Evolutionary conservation across 1,140 invertebrate species (phyloP), one percentile per base, ranked within the genome.

Genomic region (Rhyacophila brunnea): DNA sequence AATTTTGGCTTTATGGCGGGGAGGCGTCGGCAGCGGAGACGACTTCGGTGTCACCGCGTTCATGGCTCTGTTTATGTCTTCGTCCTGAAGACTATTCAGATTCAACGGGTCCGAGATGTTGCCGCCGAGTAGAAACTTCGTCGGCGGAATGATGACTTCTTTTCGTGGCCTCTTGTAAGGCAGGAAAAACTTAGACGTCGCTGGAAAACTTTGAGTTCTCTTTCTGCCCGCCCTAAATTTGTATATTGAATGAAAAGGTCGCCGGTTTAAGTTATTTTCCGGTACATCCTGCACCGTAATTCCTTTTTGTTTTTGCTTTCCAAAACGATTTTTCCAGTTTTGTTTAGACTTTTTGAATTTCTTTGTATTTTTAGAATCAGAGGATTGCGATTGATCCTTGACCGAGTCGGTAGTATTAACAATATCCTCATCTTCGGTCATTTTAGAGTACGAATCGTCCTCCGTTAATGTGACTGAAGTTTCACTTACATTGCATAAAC

Each of bases 41-140:
- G 90, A 92, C 66, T 91, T 86, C 45, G 92, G 92, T 6, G 93
- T 95, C 0, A 89, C 86, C 28, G 91, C 89, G 78, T 94, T 95
- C 79, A 93, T 87, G 23, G 87, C 86, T 67, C 88, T 82, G 60
- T 91, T 91, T 6, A 92, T 84, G 71, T 92, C 89, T 73, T 94
- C 92, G 76, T 94, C 87, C 71, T 92, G 89, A 67, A 98, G 80
- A 71, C 93, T 93, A 67, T 93, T 94, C 47, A 98, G 78, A 80
- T 98, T 98, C 9, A 98, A 74, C 0, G 95, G 95, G 80, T 98
- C 95, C 62, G 87, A 89, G 64, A 96, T 96, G 71, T 95, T 97
- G 14, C 95, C 95, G 46, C 95, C 95, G 1, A 97, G 80, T 5
- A 98, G 78, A 79, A 98, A 97, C 74, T 96, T 96, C 1, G 92